Percentiles rank a stretch among this genome's conserved stretches.
phyloP scores from a whole-genome alignment of 1,140 invertebrate species.

The Stegodyphus mimosarum region DNA sequence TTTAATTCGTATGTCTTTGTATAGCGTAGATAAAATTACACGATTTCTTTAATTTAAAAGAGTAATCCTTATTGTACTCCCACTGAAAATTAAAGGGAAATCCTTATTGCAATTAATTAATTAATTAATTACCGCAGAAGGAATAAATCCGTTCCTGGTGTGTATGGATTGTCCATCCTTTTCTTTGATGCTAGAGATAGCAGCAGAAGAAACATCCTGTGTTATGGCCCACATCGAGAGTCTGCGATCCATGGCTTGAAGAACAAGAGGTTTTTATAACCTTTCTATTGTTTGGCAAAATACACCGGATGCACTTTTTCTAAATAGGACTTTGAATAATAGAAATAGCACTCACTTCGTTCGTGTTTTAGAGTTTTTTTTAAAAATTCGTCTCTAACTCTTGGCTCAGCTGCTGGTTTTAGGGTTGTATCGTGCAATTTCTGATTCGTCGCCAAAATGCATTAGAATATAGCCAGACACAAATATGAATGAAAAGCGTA shows the following conservation, averaged over 20 bases:
- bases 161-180: conserved; percentile 3
- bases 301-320: conserved; percentile 52
- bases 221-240: conserved; percentile 64
- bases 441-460: neutral
- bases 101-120: too few relatives aligned
- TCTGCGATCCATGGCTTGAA: conserved; percentile 45
- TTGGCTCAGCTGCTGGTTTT: neutral
- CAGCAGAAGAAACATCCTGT: conserved; percentile 63
- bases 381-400: neutral
- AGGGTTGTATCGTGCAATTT: neutral
- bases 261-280: conserved; percentile 44
- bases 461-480: neutral
- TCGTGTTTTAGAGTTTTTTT: neutral
- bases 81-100: too few relatives aligned
- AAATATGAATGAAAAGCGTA: neutral
- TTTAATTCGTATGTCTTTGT: too few relatives aligned
- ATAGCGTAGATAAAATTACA: too few relatives aligned
- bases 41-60: too few relatives aligned
- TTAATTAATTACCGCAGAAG: conserved; percentile 37
- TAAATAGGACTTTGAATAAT: conserved; percentile 34
- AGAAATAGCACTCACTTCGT: conserved; percentile 32
- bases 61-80: too few relatives aligned
- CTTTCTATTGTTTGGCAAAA: conserved; percentile 58
- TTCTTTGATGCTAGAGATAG: conserved; percentile 62
- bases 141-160: conserved; percentile 41